Evolutionary conservation across 2,797 vertebrate species (phyloP).

Genomic region (Phataginus tricuspis): DNA sequence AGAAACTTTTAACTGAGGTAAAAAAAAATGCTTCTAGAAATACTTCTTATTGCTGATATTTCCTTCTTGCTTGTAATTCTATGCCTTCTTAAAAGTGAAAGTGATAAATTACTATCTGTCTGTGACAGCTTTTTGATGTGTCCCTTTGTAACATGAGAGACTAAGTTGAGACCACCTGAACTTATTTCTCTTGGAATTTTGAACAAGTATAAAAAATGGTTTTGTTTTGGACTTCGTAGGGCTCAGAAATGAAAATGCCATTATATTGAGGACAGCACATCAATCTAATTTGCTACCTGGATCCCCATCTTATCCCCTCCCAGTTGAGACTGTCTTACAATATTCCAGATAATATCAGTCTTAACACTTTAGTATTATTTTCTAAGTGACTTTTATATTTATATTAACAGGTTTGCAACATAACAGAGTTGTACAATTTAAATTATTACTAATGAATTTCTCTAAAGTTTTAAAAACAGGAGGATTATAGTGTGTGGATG

Average conservation of each 20-base stretch:
- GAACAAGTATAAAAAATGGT: slow-evolving; percentile 88
- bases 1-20: slow-evolving; percentile 14
- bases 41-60: slow-evolving; percentile 61
- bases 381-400: slow-evolving; percentile 36
- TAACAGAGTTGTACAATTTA: not conserved
- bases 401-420: not conserved
- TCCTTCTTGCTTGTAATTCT: slow-evolving; percentile 75
- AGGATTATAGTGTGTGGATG: not conserved
- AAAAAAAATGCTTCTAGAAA: slow-evolving; percentile 45
- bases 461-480: not conserved
- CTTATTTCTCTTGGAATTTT: slow-evolving; percentile 87
- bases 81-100: slow-evolving; percentile 79
- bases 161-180: slow-evolving; percentile 85
- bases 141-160: slow-evolving; percentile 83
- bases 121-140: slow-evolving; percentile 85
- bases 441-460: slow-evolving; percentile 48
- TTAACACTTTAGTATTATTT: slow-evolving; percentile 53
- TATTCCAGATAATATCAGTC: slow-evolving; percentile 61
- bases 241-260: slow-evolving; percentile 90
- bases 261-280: slow-evolving; percentile 85
- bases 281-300: slow-evolving; percentile 88
- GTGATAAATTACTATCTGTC: slow-evolving; percentile 86
- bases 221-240: slow-evolving; percentile 87
- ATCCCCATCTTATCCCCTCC: slow-evolving; percentile 75
- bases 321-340: slow-evolving; percentile 70